phyloP scores from a whole-genome alignment of 2,888 invertebrate species.

The Nephrotoma flavescens region DNA sequence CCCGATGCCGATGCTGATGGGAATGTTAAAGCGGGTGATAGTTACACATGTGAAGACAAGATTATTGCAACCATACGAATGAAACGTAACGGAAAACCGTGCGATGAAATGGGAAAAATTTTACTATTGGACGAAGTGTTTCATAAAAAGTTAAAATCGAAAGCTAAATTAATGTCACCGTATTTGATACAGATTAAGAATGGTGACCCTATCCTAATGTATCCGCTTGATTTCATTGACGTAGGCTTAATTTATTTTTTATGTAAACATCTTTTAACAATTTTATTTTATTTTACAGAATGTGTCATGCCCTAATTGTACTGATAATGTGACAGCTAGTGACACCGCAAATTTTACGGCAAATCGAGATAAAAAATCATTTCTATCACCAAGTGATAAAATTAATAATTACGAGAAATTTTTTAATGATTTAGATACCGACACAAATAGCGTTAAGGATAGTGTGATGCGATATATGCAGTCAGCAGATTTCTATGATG shows the following conservation, averaged over 20 bases:
- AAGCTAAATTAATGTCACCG: slow-evolving; percentile 19
- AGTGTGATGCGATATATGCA: neutral
- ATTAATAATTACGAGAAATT: neutral
- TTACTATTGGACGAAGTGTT: slow-evolving; percentile 19
- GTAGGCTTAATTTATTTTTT: slow-evolving; percentile 11
- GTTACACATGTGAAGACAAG: slow-evolving; percentile 14
- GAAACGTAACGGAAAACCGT: slow-evolving; percentile 13
- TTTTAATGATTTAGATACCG: neutral
- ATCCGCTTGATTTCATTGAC: slow-evolving; percentile 19
- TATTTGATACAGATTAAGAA: slow-evolving; percentile 20
- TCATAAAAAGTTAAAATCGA: slow-evolving; percentile 15
- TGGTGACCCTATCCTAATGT: slow-evolving; percentile 20
- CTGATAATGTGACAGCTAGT: neutral
- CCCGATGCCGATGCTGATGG: slow-evolving; percentile 8
- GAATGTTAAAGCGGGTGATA: neutral
- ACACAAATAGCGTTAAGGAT: neutral
- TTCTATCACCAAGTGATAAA: neutral
- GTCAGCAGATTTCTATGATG: neutral
- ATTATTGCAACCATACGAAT: slow-evolving; percentile 18
- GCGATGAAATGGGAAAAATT: slow-evolving; percentile 12
- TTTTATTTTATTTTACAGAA: neutral
- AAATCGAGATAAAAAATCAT: neutral
- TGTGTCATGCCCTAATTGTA: neutral
- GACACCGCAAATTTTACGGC: too few relatives aligned
- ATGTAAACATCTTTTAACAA: neutral